phyloP scores from a whole-genome alignment of 2,113 vertebrate species.

The Lasiurus cinereus region DNA sequence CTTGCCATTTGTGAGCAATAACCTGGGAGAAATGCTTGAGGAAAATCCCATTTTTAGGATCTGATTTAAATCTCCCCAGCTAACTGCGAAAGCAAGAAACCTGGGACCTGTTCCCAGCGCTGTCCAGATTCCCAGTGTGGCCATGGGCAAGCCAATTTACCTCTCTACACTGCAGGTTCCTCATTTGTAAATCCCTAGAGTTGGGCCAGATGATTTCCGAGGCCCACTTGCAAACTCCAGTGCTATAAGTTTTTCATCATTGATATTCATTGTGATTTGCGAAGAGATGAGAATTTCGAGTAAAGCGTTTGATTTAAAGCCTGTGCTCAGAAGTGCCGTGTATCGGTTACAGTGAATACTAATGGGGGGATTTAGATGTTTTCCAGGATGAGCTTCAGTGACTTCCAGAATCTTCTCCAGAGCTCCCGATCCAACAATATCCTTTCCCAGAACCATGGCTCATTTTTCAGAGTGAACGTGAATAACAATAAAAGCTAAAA shows the following conservation, averaged over 20 bases:
- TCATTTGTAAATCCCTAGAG: slow-evolving; percentile 57
- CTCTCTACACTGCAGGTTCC: neutral
- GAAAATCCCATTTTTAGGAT: neutral
- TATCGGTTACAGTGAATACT: slow-evolving; percentile 68
- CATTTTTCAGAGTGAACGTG: neutral
- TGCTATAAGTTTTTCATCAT: slow-evolving; percentile 72
- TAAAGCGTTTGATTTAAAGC: slow-evolving; percentile 82
- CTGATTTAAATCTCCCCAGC: slow-evolving; percentile 6
- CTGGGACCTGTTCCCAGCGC: neutral
- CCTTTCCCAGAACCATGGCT: slow-evolving; percentile 13
- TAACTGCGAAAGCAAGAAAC: neutral
- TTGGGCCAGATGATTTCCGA: slow-evolving; percentile 65
- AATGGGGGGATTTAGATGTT: slow-evolving; percentile 70
- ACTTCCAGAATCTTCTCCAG: slow-evolving; percentile 28
- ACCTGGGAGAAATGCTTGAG: neutral
- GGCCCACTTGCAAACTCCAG: slow-evolving; percentile 62
- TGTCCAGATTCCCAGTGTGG: neutral
- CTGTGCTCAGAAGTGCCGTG: slow-evolving; percentile 71
- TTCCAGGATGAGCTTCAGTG: slow-evolving; percentile 54
- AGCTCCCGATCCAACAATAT: neutral
- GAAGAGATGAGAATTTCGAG: slow-evolving; percentile 80
- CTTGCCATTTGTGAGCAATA: neutral
- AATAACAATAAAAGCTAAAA: neutral
- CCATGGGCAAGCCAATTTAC: slow-evolving; percentile 9
- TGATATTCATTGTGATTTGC: slow-evolving; percentile 81